Evolutionary conservation across 2,797 vertebrate genomes (phyloP).

Genomic region (Basileuterus tristriatus): DNA sequence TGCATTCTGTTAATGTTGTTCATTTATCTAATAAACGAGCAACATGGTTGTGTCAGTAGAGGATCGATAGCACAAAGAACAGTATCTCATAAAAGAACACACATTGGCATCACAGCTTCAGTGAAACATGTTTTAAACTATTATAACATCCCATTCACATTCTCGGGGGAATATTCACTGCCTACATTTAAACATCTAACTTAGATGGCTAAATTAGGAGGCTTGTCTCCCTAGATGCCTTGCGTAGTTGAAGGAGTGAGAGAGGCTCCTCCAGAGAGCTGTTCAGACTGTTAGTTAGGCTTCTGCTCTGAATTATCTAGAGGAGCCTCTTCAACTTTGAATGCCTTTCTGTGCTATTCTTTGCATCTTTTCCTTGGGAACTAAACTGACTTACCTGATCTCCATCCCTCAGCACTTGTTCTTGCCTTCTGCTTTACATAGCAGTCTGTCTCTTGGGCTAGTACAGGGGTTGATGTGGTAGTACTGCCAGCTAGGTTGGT

Average conservation of each 20-base stretch:
- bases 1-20: neutral
- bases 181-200: slow-evolving; percentile 1
- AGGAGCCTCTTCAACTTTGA: slow-evolving; percentile 41
- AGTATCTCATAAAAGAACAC: neutral
- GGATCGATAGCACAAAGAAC: neutral
- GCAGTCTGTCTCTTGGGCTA: neutral
- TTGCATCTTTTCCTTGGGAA: slow-evolving; percentile 1
- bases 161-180: neutral
- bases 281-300: slow-evolving; percentile 34
- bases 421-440: neutral
- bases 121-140: slow-evolving; percentile 37
- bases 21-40: slow-evolving; percentile 43
- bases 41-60: slow-evolving; percentile 1
- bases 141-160: slow-evolving; percentile 10
- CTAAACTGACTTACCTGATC: neutral
- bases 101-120: neutral
- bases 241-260: slow-evolving; percentile 31
- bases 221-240: slow-evolving; percentile 36
- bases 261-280: slow-evolving; percentile 49
- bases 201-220: slow-evolving; percentile 44
- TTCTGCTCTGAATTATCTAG: slow-evolving; percentile 55
- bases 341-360: slow-evolving; percentile 40
- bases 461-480: neutral
- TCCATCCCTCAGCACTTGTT: neutral
- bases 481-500: neutral